Evolutionary conservation across 2,797 vertebrate genomes (phyloP), one percentile per base, ranked within the genome.

Genomic region (Momotus momota): DNA sequence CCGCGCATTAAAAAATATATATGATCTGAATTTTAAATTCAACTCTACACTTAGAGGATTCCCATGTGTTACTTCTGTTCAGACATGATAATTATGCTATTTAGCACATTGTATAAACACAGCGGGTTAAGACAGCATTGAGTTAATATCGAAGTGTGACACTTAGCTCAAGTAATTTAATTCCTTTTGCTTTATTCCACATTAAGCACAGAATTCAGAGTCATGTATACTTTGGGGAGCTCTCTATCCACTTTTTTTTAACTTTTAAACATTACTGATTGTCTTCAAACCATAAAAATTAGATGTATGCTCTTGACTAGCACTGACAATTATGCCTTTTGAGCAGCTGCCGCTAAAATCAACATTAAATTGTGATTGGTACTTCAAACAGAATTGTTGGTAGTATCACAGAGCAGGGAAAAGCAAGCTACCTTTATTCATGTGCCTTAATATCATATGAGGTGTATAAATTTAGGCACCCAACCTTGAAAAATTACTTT

Each of bases 131-230:
- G 70, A 88, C 18, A 8, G 23, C 78, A 84, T 19, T 60, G 58
- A 72, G 71, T 86, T 84, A 85, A 73, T 35, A 87, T 40, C 12
- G 12, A 79, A 85, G 71, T 58, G 74, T 60, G 58, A 73, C 51
- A 60, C 80, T 83, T 88, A 91, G 25, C 82, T 90, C 61, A 71
- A 81, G 65, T 45, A 88, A 90, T 86, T 75, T 48, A 70, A 92
- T 48, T 92, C 90, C 49, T 78, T 93, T 43, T 67, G 83, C 49
- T 84, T 54, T 87, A 77, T 86, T 95, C 58, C 48, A 71, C 12
- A 40, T 82, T 43, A 78, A 51, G 58, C 27, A 91, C 5, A 62
- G 43, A 81, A 90, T 77, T 58, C 35, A 80, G 17, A 70, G 66
- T 31, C 11, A 57, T 5, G 14, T 33, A 74, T 83, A 46, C 58